Evolutionary conservation across 2,113 vertebrate genomes (phyloP).

Genomic region (Abramis brama): DNA sequence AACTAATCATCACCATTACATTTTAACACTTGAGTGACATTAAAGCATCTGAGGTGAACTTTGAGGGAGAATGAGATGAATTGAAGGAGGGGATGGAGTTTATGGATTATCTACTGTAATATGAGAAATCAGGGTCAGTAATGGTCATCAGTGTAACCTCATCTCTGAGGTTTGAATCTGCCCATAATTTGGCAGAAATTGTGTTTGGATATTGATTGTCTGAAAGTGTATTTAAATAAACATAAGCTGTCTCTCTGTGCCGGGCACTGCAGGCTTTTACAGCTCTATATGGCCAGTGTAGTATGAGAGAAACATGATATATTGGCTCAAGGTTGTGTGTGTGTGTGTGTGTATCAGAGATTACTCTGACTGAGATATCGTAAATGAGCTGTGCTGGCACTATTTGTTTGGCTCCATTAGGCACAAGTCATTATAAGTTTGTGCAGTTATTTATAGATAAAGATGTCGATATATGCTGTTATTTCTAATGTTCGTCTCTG

Average conservation of each 20-base stretch:
- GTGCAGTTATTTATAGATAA: conserved; percentile 52
- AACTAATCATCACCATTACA: conserved; percentile 12
- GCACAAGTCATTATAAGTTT: conserved; percentile 49
- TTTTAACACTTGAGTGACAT: conserved; percentile 13
- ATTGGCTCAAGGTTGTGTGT: background rate
- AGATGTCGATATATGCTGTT: conserved; percentile 21
- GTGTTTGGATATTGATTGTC: conserved; percentile 23
- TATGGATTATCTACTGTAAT: background rate
- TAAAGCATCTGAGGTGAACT: background rate
- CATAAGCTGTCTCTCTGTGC: background rate
- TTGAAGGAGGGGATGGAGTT: background rate
- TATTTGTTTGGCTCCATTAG: conserved; percentile 44
- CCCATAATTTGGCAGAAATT: background rate
- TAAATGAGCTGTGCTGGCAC: conserved; percentile 27
- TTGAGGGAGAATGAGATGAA: background rate
- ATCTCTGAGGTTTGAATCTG: conserved; percentile 36
- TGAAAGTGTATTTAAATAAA: conserved; percentile 34
- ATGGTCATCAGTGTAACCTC: conserved; percentile 11
- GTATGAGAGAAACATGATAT: conserved; percentile 12
- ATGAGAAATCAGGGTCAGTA: background rate
- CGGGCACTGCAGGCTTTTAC: background rate
- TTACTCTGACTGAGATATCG: conserved; percentile 10
- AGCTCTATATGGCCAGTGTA: background rate
- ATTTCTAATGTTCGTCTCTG: conserved; percentile 63
- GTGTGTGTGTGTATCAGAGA: conserved; percentile 3